Percentiles rank a stretch among this genome's conserved stretches.
These are phyloP conservation scores for Dryoscopus gambensis DNA, from an alignment of 2,113 vertebrate species.

Conservation along the genomic window DNA sequence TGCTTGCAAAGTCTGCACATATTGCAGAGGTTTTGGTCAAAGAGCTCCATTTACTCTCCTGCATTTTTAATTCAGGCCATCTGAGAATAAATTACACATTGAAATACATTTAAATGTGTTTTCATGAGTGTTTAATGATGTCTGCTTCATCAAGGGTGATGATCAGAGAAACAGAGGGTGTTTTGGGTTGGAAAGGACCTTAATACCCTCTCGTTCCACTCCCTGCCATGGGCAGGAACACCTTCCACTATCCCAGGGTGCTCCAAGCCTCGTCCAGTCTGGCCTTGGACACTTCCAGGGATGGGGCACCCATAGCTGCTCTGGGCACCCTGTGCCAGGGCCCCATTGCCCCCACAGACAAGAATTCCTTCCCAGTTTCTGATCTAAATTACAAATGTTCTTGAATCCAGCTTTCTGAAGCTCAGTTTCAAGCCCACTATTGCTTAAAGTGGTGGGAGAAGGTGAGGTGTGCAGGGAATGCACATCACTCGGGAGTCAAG, in stretches of 20 bases:
- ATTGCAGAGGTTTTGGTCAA: neutral
- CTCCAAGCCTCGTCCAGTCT: fast-evolving
- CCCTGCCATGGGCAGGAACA: neutral
- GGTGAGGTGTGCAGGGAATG: neutral
- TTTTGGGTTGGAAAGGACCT: neutral
- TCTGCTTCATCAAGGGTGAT: neutral
- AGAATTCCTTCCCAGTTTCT: fast-evolving
- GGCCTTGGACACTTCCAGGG: neutral
- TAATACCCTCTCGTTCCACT: fast-evolving
- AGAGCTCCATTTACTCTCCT: neutral
- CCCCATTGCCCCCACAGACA: fast-evolving
- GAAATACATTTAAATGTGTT: neutral
- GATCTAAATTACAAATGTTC: neutral
- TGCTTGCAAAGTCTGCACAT: neutral
- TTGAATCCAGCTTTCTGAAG: neutral
- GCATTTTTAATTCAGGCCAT: neutral
- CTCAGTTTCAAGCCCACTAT: neutral
- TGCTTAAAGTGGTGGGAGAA: neutral
- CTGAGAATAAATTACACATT: neutral
- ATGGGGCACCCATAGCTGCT: neutral
- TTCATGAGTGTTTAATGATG: neutral
- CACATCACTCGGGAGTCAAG: neutral
- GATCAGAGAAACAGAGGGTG: neutral
- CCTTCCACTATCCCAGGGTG: fast-evolving
- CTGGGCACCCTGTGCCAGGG: neutral